phyloP scores from a whole-genome alignment of 2,113 vertebrate genomes.

The Microcebus murinus region DNA sequence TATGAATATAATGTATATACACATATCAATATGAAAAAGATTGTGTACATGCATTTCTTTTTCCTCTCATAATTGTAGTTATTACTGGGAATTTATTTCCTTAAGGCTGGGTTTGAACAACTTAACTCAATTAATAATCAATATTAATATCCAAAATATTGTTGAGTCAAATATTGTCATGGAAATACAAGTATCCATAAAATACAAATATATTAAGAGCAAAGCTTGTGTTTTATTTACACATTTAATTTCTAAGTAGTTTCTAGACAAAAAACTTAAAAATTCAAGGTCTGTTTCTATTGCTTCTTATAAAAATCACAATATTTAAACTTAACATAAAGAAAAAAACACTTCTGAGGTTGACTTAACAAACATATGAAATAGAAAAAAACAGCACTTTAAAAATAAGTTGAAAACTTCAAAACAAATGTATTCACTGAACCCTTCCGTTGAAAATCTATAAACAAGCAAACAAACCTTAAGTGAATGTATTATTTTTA shows the following conservation, averaged over 20 bases:
- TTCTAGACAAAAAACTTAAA: not conserved
- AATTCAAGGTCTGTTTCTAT: not conserved
- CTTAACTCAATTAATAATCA: not conserved
- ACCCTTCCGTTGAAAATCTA: not conserved
- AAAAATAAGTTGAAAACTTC: not conserved
- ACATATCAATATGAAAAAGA: not conserved
- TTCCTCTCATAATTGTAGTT: not conserved
- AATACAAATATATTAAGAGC: not conserved
- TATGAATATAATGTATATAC: not conserved
- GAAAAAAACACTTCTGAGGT: not conserved
- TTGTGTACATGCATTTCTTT: not conserved
- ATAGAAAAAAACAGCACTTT: not conserved
- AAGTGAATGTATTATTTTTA: not conserved
- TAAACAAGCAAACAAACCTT: not conserved
- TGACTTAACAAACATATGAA: not conserved
- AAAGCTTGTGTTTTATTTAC: not conserved
- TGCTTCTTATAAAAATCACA: not conserved
- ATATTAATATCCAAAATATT: not conserved
- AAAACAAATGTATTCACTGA: not conserved
- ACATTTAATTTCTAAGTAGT: slow-evolving; percentile 23
- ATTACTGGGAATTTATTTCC: not conserved
- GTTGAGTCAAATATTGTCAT: not conserved
- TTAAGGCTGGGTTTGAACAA: not conserved
- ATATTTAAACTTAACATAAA: slow-evolving; percentile 12
- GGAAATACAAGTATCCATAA: not conserved